These are phyloP conservation scores for Sander vitreus DNA, from an alignment of 2,113 vertebrate genomes.

Conservation along the genomic window DNA sequence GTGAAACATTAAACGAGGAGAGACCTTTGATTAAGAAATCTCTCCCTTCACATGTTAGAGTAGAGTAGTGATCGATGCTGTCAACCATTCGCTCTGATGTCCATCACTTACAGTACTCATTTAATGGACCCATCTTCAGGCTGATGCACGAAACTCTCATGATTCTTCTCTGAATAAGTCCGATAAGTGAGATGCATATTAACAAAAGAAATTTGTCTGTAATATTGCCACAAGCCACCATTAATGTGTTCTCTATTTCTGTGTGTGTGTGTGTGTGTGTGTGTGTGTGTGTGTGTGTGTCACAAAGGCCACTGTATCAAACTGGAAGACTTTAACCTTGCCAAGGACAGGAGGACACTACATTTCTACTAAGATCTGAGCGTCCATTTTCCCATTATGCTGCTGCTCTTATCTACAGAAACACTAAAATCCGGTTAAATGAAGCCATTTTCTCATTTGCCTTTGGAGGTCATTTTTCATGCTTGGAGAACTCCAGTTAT, in stretches of 20 bases:
- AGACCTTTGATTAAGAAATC: constrained; percentile 49
- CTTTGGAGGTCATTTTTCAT: constrained; percentile 82
- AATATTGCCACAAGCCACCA: constrained; percentile 79
- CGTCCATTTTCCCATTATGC: constrained; percentile 78
- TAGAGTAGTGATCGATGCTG: constrained; percentile 28
- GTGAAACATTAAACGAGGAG: constrained; percentile 60
- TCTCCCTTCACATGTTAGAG: constrained; percentile 75
- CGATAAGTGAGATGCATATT: constrained; percentile 51
- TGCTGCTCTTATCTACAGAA: constrained; percentile 82
- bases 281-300: constrained; percentile 21
- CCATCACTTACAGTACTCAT: constrained; percentile 34
- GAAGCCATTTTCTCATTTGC: constrained; percentile 83
- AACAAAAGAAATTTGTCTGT: constrained; percentile 55
- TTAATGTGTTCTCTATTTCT: constrained; percentile 58
- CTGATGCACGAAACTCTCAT: constrained; percentile 29
- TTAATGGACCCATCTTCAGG: constrained; percentile 31
- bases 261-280: constrained; percentile 21
- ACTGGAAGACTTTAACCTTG: constrained; percentile 76
- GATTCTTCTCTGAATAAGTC: constrained; percentile 49
- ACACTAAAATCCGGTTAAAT: constrained; percentile 83
- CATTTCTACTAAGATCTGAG: constrained; percentile 73
- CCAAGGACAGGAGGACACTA: constrained; percentile 71
- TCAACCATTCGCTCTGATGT: constrained; percentile 36
- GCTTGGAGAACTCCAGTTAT: constrained; percentile 78
- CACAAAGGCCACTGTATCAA: constrained; percentile 61